phyloP scores from a whole-genome alignment of 1,140 invertebrate genomes.

The Orchestia grillus region DNA sequence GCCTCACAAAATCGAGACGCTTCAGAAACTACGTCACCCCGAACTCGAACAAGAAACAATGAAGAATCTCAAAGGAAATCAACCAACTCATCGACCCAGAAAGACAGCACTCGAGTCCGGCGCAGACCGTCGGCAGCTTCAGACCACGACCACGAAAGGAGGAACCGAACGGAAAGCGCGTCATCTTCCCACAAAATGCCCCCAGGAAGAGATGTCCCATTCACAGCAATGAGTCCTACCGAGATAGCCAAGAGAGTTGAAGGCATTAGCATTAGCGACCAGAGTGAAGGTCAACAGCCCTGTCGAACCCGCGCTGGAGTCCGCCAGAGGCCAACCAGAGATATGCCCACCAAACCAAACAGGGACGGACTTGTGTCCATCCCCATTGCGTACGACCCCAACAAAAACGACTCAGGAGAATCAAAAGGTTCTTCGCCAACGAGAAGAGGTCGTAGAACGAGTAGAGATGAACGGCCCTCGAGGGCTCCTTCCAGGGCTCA shows the following conservation, averaged over 20 bases:
- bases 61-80: background rate
- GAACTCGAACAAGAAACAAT: background rate
- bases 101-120: background rate
- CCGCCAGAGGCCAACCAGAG: background rate
- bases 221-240: constrained; percentile 31
- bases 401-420: background rate
- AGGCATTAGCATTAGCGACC: background rate
- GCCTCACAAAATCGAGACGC: background rate
- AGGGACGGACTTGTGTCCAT: constrained; percentile 1
- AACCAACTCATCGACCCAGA: background rate
- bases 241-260: constrained; percentile 32
- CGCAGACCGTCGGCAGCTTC: background rate
- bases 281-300: background rate
- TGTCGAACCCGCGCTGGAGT: background rate
- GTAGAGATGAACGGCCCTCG: background rate
- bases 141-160: constrained; percentile 19
- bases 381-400: constrained; percentile 5
- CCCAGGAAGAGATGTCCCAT: constrained; percentile 40
- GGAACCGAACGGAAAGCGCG: background rate
- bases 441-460: background rate
- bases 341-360: constrained; percentile 21
- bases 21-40: background rate
- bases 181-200: constrained; percentile 1
- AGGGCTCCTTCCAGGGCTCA: background rate
- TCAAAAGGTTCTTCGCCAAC: background rate